Base-by-base conservation (phyloP, 2,797 vertebrate genomes). In the Pempheris klunzingeri region DNA sequence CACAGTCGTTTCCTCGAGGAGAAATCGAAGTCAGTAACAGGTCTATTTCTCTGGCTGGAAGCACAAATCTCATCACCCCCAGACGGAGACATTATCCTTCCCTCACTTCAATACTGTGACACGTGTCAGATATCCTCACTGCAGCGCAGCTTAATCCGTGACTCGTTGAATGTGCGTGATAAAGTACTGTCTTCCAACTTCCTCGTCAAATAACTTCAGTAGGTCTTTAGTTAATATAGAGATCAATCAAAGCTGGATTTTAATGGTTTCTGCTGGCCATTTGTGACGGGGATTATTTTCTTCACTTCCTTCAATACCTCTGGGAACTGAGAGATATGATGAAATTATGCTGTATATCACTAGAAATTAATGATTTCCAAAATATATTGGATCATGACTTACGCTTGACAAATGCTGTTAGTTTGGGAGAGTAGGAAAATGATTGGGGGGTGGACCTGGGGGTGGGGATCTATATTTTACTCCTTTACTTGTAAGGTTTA, bases 191-290 rank as follows among this genome's bases (percentile, higher is more conserved):
- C 85, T 53, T 49, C 71, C 72, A 69, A 54, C 74, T 72, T 71
- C 57, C 78, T 20, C 8, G 38, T 78, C 66, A 76, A 70, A 85
- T 71, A 63, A 50, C 71, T 74, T 81, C 64, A 57, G 61, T 26
- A 36, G 68, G 68, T 50, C 74, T 80, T 83, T 32, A 74, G 72
- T 74, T 73, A 80, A 75, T 77, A 62, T n/a, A 58, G 34, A 72
- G 71, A 84, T 88, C 64, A 73, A 74, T 89, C 78, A 86, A 58
- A 87, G 82, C 52, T 53, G 79, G 76, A 74, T 84, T 86, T 77
- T 54, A 66, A 85, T 78, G 76, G 43, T 63, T 71, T 77, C 62
- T 55, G 44, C 38, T 1, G 63, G 59, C 34, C 78, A 70, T 78
- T 61, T 57, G 66, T 39, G 43, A 66, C 39, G 32, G 22, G 54